These are phyloP conservation scores for Myotis vivesi DNA, from an alignment of 2,797 vertebrate species.

Conservation along the genomic window DNA sequence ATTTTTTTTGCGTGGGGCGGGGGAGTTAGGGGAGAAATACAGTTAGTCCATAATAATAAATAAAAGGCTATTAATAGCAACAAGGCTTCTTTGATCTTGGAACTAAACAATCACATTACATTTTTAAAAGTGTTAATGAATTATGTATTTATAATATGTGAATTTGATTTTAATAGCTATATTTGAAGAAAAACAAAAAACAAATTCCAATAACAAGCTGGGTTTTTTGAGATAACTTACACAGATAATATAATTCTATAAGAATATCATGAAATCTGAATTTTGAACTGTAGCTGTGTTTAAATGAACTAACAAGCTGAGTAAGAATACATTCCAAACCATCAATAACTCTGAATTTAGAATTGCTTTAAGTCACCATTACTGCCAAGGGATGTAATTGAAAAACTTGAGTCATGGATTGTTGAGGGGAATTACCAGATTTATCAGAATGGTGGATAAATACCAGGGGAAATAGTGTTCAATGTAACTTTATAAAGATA, in stretches of 20 bases:
- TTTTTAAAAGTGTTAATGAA: background rate
- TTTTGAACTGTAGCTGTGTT: background rate
- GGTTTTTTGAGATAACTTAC: background rate
- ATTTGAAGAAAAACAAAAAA: conserved; percentile 57
- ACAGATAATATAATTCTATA: background rate
- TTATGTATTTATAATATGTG: background rate
- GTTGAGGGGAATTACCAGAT: conserved; percentile 16
- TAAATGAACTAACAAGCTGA: background rate
- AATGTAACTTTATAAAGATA: conserved; percentile 23
- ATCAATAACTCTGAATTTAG: background rate
- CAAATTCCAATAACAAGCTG: background rate
- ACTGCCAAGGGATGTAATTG: conserved; percentile 10
- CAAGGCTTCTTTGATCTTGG: conserved; percentile 22
- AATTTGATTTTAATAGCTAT: conserved; percentile 12
- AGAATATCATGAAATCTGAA: background rate
- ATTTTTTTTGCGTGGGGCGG: background rate
- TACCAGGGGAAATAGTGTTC: background rate
- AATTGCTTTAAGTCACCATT: conserved; percentile 12
- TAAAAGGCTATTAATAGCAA: background rate
- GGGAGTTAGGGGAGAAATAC: accelerated
- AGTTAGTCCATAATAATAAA: background rate
- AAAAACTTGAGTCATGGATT: background rate
- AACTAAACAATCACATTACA: conserved; percentile 30
- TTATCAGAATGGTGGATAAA: conserved; percentile 27
- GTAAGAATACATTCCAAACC: background rate